Base-by-base conservation (phyloP, 2,797 vertebrate genomes). In the Clarias pachynema region DNA sequence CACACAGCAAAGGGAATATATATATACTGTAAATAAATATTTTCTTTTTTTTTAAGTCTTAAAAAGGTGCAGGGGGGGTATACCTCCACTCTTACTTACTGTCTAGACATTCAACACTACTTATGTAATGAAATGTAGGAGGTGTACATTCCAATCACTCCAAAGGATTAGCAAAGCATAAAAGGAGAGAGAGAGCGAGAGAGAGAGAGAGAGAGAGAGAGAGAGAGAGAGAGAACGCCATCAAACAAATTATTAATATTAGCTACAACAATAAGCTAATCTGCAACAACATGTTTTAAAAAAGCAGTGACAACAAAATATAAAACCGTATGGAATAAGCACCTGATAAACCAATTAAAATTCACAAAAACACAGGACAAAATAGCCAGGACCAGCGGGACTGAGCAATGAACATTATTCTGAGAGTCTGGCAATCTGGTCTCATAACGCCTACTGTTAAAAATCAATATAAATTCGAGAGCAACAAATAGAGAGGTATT, bases 191-290 rank as follows among this genome's bases (percentile, higher is more conserved):
- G 53, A 75, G 73, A 75, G 73, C 57, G 73, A 75, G 73, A 75
- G 53, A 57, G 49, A 75, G 53, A 75, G 73, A 75, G 73, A 75
- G 73, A 75, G 73, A 75, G 53, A 57, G 49, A 75, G 73, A 75
- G 49, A 77, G 73, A 31, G 53, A 60, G 57, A 78, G 31, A 79
- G n/a, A 1, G 26, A 79, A 65, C 14, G 6, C 62, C 40, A 53
- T 0, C 18, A 81, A 34, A 80, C 37, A 3, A 37, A 81, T 53
- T 20, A 68, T 68, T 34, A 56, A 9, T 68, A 56, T 56, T 81
- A 31, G 44, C 40, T 56, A 37, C 79, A 81, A 68, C n/a, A 68
- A 29, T 44, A 29, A 29, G 60, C 24, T 80, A 49, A 16, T 4
- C 78, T 49, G 59, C 0, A 81, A 56, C 24, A 26, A 34, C 14